Conservation (phyloP, 2,113 vertebrate genomes). For the Indri indri region DNA sequence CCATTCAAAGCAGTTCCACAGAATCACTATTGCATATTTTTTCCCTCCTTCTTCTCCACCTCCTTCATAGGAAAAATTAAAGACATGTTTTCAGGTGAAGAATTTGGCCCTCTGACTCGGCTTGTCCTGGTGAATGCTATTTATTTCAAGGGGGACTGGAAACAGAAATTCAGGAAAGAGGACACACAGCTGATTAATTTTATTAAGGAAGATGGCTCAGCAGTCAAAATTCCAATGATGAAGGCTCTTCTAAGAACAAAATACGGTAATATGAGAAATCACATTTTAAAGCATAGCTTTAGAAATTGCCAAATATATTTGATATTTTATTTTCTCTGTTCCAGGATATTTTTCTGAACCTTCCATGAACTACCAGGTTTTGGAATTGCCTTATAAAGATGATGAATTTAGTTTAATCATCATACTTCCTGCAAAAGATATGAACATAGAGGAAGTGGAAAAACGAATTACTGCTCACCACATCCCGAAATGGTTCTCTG, state of each 20-base stretch:
- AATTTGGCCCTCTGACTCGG: slow-evolving; percentile 76
- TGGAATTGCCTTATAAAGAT: slow-evolving; percentile 74
- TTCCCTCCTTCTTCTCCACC: background rate
- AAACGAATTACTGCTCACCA: slow-evolving; percentile 52
- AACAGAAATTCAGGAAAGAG: slow-evolving; percentile 76
- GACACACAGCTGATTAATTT: slow-evolving; percentile 66
- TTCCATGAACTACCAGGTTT: slow-evolving; percentile 58
- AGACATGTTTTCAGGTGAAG: slow-evolving; percentile 73
- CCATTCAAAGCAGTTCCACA: background rate
- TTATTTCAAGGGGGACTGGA: slow-evolving; percentile 79
- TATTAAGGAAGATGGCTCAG: slow-evolving; percentile 63
- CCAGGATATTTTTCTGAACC: slow-evolving; percentile 71
- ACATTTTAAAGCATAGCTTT: background rate
- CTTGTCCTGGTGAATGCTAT: slow-evolving; percentile 80
- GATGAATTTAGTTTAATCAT: slow-evolving; percentile 70
- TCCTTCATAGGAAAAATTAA: slow-evolving; percentile 74
- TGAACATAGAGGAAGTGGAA: slow-evolving; percentile 58
- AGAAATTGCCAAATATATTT: background rate
- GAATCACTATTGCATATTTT: background rate
- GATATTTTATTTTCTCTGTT: slow-evolving; percentile 24
- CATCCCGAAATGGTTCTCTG: slow-evolving; percentile 59
- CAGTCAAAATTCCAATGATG: slow-evolving; percentile 68
- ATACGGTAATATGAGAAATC: slow-evolving; percentile 37
- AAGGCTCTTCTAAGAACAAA: slow-evolving; percentile 66
- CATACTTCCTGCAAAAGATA: slow-evolving; percentile 66